Evolutionary conservation across 2,797 vertebrate species (phyloP).

Genomic region (Benthosema pterotum): DNA sequence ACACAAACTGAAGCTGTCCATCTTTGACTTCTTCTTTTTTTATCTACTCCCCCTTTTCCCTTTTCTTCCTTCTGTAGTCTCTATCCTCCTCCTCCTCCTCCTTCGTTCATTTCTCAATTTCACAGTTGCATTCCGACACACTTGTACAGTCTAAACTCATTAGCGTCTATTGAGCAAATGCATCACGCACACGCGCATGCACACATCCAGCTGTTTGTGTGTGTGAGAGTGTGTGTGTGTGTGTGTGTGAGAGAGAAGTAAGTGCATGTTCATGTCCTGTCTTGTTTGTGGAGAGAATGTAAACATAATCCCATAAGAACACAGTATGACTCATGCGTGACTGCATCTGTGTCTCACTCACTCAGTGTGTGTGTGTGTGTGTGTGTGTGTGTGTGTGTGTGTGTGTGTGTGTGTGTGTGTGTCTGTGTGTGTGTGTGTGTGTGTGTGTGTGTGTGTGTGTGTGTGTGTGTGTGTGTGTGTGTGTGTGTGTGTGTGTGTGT

Average conservation of each 20-base stretch:
- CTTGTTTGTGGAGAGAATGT: background rate
- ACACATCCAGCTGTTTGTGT: background rate
- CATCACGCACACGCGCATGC: background rate
- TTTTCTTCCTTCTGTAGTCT: no score
- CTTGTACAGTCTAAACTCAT: conserved; percentile 37
- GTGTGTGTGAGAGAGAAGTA: no score
- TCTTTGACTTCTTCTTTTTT: no score
- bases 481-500: conserved; percentile 11
- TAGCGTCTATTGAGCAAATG: conserved; percentile 41
- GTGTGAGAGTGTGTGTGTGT: conserved; percentile 3
- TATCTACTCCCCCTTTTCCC: no score
- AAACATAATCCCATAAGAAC: no score
- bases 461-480: background rate
- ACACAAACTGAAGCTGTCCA: no score
- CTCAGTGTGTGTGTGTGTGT: background rate
- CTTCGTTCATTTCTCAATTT: no score
- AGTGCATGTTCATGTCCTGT: no score
- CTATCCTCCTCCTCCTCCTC: no score
- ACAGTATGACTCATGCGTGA: no score
- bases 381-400: conserved; percentile 13
- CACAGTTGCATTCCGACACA: background rate
- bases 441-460: background rate
- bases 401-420: conserved; percentile 12
- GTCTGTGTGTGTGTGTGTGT: background rate
- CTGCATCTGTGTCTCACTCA: conserved; percentile 3